Conservation (phyloP, 37 sponge, comb jelly and placozoan species). For the Aplysina aerophoba region DNA sequence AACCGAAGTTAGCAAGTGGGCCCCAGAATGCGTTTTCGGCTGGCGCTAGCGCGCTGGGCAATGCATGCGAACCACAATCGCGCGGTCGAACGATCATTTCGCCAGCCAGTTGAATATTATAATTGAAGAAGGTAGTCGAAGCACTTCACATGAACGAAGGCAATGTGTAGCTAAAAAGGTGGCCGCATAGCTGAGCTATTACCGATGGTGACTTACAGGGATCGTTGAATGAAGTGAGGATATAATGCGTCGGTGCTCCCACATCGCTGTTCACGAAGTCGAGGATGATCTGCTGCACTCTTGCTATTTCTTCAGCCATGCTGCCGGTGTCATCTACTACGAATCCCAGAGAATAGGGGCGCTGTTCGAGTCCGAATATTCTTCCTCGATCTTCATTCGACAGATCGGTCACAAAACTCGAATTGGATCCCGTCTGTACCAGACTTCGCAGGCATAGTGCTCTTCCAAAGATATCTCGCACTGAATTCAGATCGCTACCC, state of each 20-base stretch:
- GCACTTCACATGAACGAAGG: no score
- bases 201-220: conserved; percentile 32
- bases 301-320: conserved; percentile 29
- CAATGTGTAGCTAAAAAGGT: no score
- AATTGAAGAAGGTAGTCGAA: no score
- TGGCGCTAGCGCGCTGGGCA: no score
- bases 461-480: neutral
- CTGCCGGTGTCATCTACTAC: conserved; percentile 46
- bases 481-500: neutral
- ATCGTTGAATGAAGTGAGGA: conserved; percentile 43
- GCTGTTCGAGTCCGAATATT: conserved; percentile 16
- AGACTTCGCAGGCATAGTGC: neutral
- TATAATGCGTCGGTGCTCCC: conserved; percentile 19
- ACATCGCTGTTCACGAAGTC: neutral
- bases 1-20: no score
- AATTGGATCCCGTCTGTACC: neutral
- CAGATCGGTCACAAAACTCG: neutral
- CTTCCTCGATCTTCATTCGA: neutral
- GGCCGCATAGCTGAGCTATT: no score
- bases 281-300: neutral
- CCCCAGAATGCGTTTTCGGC: no score
- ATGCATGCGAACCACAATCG: no score
- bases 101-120: no score
- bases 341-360: conserved; percentile 11
- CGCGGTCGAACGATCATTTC: no score